phyloP scores from a whole-genome alignment of 2,113 vertebrate genomes.

The Lutjanus erythropterus region DNA sequence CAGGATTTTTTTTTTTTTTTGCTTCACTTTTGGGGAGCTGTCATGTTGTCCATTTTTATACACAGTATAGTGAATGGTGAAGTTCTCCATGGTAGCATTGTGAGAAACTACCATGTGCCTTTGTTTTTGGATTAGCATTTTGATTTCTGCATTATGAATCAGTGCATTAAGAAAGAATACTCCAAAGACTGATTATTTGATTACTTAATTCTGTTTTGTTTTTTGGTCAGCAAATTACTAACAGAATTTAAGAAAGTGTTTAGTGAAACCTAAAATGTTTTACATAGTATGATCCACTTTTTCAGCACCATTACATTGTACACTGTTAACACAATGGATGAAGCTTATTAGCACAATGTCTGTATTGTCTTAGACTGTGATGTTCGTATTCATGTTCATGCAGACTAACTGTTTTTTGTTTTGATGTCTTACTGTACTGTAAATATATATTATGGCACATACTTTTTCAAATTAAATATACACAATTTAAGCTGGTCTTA shows the following conservation, averaged over 20 bases:
- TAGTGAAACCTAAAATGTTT: not conserved
- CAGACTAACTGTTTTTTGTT: not conserved
- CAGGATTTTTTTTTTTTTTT: no score
- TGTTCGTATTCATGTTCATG: not conserved
- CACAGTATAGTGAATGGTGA: no score
- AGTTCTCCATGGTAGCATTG: not conserved
- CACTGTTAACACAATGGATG: not conserved
- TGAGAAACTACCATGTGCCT: conserved; percentile 3
- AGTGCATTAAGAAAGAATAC: not conserved
- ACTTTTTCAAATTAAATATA: conserved; percentile 10
- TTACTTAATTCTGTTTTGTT: conserved; percentile 2
- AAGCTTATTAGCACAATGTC: conserved; percentile 3
- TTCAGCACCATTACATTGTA: not conserved
- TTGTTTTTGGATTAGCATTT: not conserved
- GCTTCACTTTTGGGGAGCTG: no score
- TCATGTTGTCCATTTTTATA: no score
- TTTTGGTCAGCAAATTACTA: not conserved
- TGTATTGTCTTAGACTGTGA: conserved; percentile 17
- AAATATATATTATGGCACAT: not conserved
- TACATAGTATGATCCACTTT: not conserved
- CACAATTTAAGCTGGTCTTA: not conserved
- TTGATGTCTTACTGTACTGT: conserved; percentile 1
- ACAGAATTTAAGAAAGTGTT: not conserved
- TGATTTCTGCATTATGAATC: not conserved
- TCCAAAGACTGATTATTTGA: not conserved